A percentile compares a stretch with the other conserved stretches of the same genome.
Evolutionary conservation across 37 sponge, comb jelly and placozoan species (phyloP).

Genomic region (Diacarnus erythraeanus): DNA sequence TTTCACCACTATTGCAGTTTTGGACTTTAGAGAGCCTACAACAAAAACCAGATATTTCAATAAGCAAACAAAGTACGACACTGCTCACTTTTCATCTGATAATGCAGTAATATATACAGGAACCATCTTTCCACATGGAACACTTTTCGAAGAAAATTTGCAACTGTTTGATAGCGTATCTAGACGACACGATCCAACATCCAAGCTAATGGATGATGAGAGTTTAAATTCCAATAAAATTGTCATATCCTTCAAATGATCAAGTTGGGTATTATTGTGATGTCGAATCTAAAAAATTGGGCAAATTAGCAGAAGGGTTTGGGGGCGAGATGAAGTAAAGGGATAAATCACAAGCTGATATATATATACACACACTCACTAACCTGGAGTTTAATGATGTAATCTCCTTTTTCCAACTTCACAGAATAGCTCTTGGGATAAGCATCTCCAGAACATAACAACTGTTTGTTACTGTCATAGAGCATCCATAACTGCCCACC

Average conservation of each 20-base stretch:
- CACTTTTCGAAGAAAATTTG: conserved; percentile 32
- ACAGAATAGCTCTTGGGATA: conserved; percentile 62
- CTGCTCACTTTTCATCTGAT: conserved; percentile 79
- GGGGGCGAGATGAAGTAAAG: no score
- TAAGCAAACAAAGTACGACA: neutral
- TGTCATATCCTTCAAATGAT: conserved; percentile 61
- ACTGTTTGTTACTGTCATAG: conserved; percentile 73
- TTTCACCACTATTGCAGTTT: conserved; percentile 35
- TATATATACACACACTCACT: neutral
- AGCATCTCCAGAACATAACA: conserved; percentile 77
- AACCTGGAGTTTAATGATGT: conserved; percentile 64
- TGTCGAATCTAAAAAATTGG: conserved; percentile 50
- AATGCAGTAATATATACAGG: conserved; percentile 47
- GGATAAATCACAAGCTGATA: neutral
- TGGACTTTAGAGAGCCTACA: neutral
- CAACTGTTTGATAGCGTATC: conserved; percentile 4
- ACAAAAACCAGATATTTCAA: conserved; percentile 25
- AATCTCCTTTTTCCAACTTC: conserved; percentile 79
- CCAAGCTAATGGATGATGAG: conserved; percentile 45
- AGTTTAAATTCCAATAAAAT: conserved; percentile 66
- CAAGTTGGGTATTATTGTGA: conserved; percentile 28
- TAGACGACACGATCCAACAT: conserved; percentile 21
- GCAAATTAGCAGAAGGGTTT: neutral
- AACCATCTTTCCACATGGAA: conserved; percentile 24
- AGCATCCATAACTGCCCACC: conserved; percentile 91